Percentiles rank a stretch among this genome's conserved stretches.
These are phyloP conservation scores for Hafferia zeledoni DNA, from an alignment of 2,797 vertebrate genomes.

Conservation along the genomic window DNA sequence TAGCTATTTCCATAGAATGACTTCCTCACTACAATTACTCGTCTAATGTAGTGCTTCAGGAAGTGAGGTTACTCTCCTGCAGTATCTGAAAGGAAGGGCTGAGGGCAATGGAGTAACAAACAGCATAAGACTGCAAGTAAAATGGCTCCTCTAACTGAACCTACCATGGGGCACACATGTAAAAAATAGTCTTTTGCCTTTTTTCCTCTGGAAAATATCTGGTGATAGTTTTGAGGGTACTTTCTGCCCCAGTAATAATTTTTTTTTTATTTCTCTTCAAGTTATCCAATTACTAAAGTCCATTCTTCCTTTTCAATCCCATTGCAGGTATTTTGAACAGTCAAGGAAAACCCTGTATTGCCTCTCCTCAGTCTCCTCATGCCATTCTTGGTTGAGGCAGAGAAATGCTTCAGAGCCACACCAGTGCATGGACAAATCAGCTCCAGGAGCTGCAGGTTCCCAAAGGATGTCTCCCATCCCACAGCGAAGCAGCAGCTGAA, in stretches of 20 bases:
- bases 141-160: not conserved
- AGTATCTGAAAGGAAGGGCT: not conserved
- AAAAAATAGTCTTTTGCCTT: not conserved
- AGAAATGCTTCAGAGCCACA: not conserved
- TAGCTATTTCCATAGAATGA: not conserved
- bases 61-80: not conserved
- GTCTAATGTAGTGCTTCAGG: not conserved
- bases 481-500: not conserved
- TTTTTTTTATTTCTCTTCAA: not conserved
- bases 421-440: not conserved
- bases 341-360: not conserved
- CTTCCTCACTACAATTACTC: not conserved
- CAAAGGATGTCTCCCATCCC: not conserved
- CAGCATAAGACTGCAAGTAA: not conserved
- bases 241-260: not conserved
- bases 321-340: not conserved
- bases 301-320: not conserved
- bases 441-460: not conserved
- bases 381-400: not conserved
- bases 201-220: not conserved
- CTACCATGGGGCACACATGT: accelerated
- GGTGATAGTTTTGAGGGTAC: not conserved
- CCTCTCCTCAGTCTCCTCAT: not conserved
- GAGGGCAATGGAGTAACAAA: not conserved
- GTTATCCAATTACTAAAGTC: not conserved